phyloP scores from a whole-genome alignment of 2,113 vertebrate genomes.

The Dryoscopus gambensis region DNA sequence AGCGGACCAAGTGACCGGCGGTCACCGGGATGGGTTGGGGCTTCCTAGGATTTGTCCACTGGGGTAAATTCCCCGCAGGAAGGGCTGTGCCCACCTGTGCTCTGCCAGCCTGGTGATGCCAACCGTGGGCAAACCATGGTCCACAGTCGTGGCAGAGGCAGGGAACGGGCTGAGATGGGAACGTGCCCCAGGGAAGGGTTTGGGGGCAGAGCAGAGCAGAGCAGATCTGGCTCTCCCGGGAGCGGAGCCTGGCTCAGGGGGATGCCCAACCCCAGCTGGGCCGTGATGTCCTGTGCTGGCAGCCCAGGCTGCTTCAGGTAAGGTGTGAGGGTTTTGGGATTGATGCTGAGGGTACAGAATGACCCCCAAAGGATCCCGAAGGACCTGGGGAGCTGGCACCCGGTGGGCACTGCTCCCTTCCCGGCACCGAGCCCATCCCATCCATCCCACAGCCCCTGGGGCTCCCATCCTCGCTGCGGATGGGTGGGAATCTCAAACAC shows the following conservation, averaged over 20 bases:
- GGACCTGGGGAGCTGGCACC: fast-evolving
- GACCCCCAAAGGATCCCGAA: fast-evolving
- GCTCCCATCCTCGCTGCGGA: fast-evolving
- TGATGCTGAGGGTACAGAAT: fast-evolving
- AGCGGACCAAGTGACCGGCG: fast-evolving
- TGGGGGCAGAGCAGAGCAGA: fast-evolving
- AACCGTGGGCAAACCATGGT: fast-evolving
- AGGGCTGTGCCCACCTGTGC: background rate
- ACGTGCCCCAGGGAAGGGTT: fast-evolving
- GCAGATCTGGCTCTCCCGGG: fast-evolving
- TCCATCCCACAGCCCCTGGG: fast-evolving
- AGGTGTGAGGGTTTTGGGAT: fast-evolving
- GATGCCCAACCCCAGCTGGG: fast-evolving
- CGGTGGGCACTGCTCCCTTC: fast-evolving
- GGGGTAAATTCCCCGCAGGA: fast-evolving
- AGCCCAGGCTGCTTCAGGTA: background rate
- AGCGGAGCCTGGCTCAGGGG: fast-evolving
- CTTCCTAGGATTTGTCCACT: fast-evolving
- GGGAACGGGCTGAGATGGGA: background rate
- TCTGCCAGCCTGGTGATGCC: background rate
- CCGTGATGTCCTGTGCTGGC: fast-evolving
- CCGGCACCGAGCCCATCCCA: fast-evolving
- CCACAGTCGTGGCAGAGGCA: fast-evolving
- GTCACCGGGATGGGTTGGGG: fast-evolving
- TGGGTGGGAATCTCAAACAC: background rate